Evolutionary conservation across 64 coral and sea anemone species (phyloP).

Genomic region (Trachythela sp.): DNA sequence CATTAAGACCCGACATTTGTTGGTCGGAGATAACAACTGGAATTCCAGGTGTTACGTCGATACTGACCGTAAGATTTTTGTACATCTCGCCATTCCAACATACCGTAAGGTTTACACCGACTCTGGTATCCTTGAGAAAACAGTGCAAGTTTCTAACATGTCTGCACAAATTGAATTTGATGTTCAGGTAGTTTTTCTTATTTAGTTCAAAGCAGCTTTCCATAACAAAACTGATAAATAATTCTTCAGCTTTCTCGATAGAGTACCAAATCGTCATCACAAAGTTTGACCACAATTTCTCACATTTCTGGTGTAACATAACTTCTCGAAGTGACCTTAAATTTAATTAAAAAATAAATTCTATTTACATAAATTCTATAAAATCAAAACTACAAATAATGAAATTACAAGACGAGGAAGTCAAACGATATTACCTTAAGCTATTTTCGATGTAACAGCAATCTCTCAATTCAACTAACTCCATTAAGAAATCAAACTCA

Average conservation of each 20-base stretch:
- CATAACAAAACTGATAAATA: constrained; percentile 13
- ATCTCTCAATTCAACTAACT: constrained; percentile 9
- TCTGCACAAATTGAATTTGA: not conserved
- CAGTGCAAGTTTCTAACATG: not conserved
- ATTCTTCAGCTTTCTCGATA: not conserved
- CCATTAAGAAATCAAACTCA: constrained; percentile 42
- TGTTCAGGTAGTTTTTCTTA: constrained; percentile 18
- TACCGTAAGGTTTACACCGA: constrained; percentile 3
- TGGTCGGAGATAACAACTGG: not conserved
- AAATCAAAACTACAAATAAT: too few relatives aligned
- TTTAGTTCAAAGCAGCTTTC: constrained; percentile 21
- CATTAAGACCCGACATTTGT: too few relatives aligned
- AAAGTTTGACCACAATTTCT: not conserved
- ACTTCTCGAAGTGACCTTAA: not conserved
- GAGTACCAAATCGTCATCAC: not conserved
- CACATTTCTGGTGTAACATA: not conserved
- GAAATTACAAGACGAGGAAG: not conserved
- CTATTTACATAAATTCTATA: too few relatives aligned
- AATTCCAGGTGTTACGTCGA: constrained; percentile 37
- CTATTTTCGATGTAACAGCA: not conserved
- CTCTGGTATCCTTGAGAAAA: not conserved
- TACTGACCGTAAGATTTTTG: not conserved
- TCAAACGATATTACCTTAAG: not conserved
- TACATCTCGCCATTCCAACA: not conserved
- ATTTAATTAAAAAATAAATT: too few relatives aligned